A percentile compares a stretch with the other conserved stretches of the same genome.
Evolutionary conservation across 2,113 vertebrate species (phyloP).

Genomic region (Pterocles orientalis): DNA sequence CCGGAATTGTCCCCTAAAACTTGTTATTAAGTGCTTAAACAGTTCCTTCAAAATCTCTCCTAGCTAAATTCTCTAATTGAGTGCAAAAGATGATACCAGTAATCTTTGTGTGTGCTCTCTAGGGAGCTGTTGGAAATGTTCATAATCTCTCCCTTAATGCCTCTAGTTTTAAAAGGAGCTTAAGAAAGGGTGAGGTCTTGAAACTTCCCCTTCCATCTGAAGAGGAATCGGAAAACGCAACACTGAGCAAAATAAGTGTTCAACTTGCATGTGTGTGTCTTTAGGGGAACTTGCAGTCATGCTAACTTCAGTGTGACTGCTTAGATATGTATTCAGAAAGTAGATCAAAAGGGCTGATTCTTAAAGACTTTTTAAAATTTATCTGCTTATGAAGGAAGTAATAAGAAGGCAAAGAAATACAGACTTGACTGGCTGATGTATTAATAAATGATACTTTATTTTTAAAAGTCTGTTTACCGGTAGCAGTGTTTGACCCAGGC

Average conservation of each 20-base stretch:
- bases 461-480: background rate
- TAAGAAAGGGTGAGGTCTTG: background rate
- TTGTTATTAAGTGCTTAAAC: background rate
- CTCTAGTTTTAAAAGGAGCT: background rate
- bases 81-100: background rate
- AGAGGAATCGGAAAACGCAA: background rate
- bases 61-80: background rate
- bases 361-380: background rate
- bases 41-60: background rate
- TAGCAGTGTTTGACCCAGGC: background rate
- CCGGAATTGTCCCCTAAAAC: background rate
- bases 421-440: background rate
- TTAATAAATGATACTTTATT: background rate
- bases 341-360: background rate
- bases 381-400: background rate
- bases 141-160: background rate
- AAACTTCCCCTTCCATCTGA: background rate
- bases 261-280: rapidly evolving
- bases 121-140: background rate
- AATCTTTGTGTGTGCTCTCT: background rate
- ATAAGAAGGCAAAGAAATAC: background rate
- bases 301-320: background rate
- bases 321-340: background rate
- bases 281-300: background rate
- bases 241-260: background rate